These are phyloP conservation scores for Melanerpes aurifrons DNA, from an alignment of 2,113 vertebrate species.

Conservation along the genomic window DNA sequence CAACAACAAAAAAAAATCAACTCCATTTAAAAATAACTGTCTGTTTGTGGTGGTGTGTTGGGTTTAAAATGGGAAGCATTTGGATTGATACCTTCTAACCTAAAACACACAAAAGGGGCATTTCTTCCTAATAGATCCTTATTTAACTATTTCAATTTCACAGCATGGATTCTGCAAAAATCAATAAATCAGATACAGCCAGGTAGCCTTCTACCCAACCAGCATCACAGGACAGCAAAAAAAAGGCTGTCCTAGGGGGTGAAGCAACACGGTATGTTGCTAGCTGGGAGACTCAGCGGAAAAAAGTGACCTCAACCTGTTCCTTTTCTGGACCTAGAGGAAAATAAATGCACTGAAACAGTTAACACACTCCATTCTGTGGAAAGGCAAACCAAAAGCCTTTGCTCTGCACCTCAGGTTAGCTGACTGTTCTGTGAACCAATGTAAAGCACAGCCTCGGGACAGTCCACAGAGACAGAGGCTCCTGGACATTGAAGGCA, in stretches of 20 bases:
- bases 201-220: not conserved
- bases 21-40: not conserved
- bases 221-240: not conserved
- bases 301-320: constrained; percentile 29
- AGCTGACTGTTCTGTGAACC: not conserved
- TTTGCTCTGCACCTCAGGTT: not conserved
- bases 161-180: constrained; percentile 42
- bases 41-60: not conserved
- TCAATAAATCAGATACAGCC: not conserved
- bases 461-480: not conserved
- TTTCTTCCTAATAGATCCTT: constrained; percentile 5
- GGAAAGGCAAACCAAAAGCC: not conserved
- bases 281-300: not conserved
- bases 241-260: not conserved
- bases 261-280: constrained; percentile 13
- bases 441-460: not conserved
- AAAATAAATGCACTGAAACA: constrained; percentile 23
- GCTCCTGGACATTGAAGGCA: not conserved
- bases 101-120: not conserved
- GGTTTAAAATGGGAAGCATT: not conserved
- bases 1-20: not conserved
- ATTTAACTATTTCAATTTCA: constrained; percentile 23
- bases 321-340: not conserved
- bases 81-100: not conserved
- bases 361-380: not conserved